phyloP scores from a whole-genome alignment of 1,140 invertebrate genomes.

The Apolygus lucorum region DNA sequence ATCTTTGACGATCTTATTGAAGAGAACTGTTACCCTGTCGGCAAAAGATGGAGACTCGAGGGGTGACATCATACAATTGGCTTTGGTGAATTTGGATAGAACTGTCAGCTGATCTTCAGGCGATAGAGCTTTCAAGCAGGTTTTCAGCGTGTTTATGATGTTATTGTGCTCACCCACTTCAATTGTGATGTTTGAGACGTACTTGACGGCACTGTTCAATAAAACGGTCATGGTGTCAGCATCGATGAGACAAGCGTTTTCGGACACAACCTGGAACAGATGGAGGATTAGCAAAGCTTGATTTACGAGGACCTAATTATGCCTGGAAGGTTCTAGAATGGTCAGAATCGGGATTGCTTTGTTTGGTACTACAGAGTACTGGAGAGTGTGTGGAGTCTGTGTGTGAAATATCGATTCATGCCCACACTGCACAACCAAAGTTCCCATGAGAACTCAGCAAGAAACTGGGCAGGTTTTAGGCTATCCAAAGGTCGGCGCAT shows the following conservation, averaged over 20 bases:
- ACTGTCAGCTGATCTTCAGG: background rate
- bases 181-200: background rate
- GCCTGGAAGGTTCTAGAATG: no score
- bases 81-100: background rate
- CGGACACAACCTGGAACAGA: conserved; percentile 2
- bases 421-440: no score
- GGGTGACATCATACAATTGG: background rate
- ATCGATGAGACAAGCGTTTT: conserved; percentile 1
- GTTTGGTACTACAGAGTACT: no score
- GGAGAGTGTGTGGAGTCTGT: no score
- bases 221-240: background rate
- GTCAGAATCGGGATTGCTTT: no score
- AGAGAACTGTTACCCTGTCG: background rate
- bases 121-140: background rate
- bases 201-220: background rate
- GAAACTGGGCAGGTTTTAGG: no score
- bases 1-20: background rate
- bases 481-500: no score
- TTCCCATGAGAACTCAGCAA: no score
- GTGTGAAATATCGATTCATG: no score
- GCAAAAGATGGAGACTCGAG: background rate
- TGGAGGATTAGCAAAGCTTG: no score
- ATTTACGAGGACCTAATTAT: no score
- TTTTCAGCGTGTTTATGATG: background rate
- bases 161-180: background rate